These are phyloP conservation scores for Ooceraea biroi DNA, from an alignment of 1,140 invertebrate genomes.

Conservation along the genomic window DNA sequence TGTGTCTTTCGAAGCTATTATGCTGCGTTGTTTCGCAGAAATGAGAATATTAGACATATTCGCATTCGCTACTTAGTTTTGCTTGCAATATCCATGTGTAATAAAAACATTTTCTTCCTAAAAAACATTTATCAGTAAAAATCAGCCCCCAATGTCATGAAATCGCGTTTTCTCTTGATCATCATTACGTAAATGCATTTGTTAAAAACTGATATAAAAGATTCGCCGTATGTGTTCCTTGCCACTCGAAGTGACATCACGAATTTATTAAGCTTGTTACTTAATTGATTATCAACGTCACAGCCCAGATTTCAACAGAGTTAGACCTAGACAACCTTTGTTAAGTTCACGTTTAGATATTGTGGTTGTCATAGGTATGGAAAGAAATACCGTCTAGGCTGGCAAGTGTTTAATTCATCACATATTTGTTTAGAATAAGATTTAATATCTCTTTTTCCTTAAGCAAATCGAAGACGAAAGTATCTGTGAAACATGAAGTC, in stretches of 20 bases:
- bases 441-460: constrained; percentile 17
- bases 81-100: background rate
- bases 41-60: background rate
- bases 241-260: constrained; percentile 45
- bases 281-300: constrained; percentile 55
- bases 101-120: constrained; percentile 11
- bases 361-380: constrained; percentile 78
- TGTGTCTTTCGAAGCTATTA: constrained; percentile 24
- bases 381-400: constrained; percentile 78
- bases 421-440: constrained; percentile 36
- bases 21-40: background rate
- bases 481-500: constrained; percentile 9
- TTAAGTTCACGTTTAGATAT: constrained; percentile 67
- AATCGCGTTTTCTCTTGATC: constrained; percentile 21
- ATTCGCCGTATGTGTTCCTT: constrained; percentile 46
- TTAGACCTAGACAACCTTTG: constrained; percentile 80
- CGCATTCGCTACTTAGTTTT: constrained; percentile 1
- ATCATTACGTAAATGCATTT: constrained; percentile 17
- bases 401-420: constrained; percentile 61
- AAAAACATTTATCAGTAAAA: constrained; percentile 2
- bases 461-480: constrained; percentile 23
- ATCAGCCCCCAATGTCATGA: background rate
- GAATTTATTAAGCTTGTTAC: constrained; percentile 50
- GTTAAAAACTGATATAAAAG: constrained; percentile 29
- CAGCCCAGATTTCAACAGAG: constrained; percentile 81